Evolutionary conservation across 2,888 invertebrate species (phyloP), one percentile per base, ranked within the genome.

Genomic region (Xylocampa areola): DNA sequence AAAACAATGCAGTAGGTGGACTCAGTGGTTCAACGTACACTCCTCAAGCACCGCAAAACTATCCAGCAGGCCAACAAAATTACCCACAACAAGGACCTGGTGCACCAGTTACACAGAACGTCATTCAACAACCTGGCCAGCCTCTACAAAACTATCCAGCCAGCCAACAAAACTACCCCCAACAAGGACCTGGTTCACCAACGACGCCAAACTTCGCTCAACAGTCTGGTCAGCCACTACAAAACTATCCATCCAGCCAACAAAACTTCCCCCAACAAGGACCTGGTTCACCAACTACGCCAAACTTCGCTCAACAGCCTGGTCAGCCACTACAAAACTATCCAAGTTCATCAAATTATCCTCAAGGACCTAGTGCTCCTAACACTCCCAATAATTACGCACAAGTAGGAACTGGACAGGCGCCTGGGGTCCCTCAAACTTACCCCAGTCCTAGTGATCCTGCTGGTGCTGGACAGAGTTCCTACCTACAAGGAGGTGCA

Each of bases 391-490:
- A 52, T 21, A 51, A 40, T 13, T 50, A 45, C 16, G 10, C 29
- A 19, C 47, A 25, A 36, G 30, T n/a, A 6, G 13, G 1, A 32
- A 13, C 21, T 13, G 35, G 2, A 23, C 32, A 10, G 23, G 27
- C 32, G 35, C 8, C 13, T 30, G 27, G 5, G 8, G 11, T n/a
- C 4, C 41, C 33, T 7, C 13, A 27, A 1, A 14, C 27, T n/a
- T 35, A 41, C 21, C n/a, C 27, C n/a, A n/a, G n/a, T n/a, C n/a
- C n/a, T n/a, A 21, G 8, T 14, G 21, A 36, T 1, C 11, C 40
- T 10, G 17, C 16, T n/a, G 32, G 17, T 32, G 54, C 73, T 44
- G 64, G 53, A n/a, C 47, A 53, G 21, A 60, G 49, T 51, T 49
- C 43, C 2, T 58, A 59, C 45, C 16, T 43, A 0, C 57, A 62